Conservation (phyloP, 2,888 invertebrate species). For the Bimastos eiseni region DNA sequence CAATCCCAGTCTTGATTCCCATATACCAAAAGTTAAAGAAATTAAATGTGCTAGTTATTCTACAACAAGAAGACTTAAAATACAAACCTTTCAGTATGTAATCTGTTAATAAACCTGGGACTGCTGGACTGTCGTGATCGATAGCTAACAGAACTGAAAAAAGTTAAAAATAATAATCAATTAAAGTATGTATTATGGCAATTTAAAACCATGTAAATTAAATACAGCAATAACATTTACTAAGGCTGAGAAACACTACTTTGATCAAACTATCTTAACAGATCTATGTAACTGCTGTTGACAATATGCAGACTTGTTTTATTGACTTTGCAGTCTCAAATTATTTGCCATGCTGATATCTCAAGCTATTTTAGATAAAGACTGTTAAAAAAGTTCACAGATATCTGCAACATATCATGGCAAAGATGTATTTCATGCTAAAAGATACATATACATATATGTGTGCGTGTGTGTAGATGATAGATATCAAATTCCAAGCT, state of each 20-base stretch:
- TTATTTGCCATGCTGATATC: not conserved
- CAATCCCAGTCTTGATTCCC: not conserved
- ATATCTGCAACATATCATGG: not conserved
- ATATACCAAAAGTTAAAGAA: not conserved
- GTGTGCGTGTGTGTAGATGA: not conserved
- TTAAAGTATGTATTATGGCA: not conserved
- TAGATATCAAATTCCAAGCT: not conserved
- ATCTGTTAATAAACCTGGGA: slow-evolving; percentile 94
- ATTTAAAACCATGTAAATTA: not conserved
- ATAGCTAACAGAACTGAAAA: slow-evolving; percentile 90
- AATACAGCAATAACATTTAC: not conserved
- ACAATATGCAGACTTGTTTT: not conserved
- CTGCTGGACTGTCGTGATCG: slow-evolving; percentile 96
- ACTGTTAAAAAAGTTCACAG: not conserved
- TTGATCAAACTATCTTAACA: not conserved
- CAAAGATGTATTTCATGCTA: not conserved
- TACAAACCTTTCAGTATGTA: slow-evolving; percentile 84
- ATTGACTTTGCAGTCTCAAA: not conserved
- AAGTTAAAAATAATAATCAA: too few relatives aligned
- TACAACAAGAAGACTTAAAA: not conserved
- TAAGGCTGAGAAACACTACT: not conserved
- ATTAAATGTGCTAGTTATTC: not conserved
- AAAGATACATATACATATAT: not conserved
- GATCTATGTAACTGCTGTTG: not conserved
- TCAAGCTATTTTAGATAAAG: not conserved